A percentile compares a stretch with the other conserved stretches of the same genome.
phyloP scores from a whole-genome alignment of 2,797 vertebrate genomes.

The Enteromius paludinosus region DNA sequence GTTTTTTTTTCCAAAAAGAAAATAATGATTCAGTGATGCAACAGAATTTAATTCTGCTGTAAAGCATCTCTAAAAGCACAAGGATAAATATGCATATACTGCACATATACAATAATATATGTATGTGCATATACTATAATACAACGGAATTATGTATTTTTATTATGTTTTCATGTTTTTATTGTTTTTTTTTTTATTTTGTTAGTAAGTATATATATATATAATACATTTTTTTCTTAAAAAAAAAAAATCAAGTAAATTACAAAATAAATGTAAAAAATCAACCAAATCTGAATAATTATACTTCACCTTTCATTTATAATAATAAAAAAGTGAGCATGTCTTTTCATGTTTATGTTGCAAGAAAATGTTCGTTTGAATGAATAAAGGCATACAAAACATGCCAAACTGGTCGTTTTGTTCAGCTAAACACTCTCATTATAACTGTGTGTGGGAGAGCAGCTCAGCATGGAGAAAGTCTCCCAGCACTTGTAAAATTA shows the following conservation, averaged over 20 bases:
- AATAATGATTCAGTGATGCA: not conserved
- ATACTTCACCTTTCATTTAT: not conserved
- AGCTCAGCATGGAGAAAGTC: constrained; percentile 30
- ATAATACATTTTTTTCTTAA: too few relatives aligned
- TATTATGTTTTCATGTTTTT: too few relatives aligned
- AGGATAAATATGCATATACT: not conserved
- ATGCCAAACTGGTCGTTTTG: not conserved
- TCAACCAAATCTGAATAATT: not conserved
- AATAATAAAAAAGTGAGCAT: not conserved
- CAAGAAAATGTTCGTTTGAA: not conserved
- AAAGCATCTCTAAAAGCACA: not conserved
- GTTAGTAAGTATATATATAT: too few relatives aligned
- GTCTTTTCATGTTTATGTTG: not conserved
- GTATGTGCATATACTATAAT: too few relatives aligned
- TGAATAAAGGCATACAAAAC: not conserved
- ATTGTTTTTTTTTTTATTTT: too few relatives aligned
- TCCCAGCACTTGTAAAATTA: constrained; percentile 42
- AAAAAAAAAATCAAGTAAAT: not conserved
- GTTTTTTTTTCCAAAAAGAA: not conserved
- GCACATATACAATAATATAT: too few relatives aligned
- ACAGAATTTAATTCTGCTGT: not conserved
- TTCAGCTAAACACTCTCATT: constrained; percentile 35
- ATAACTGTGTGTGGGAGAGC: not conserved
- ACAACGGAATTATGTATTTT: too few relatives aligned
- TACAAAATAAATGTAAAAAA: not conserved